phyloP scores from a whole-genome alignment of 1,140 invertebrate genomes.

The Ptiloglossa arizonensis region DNA sequence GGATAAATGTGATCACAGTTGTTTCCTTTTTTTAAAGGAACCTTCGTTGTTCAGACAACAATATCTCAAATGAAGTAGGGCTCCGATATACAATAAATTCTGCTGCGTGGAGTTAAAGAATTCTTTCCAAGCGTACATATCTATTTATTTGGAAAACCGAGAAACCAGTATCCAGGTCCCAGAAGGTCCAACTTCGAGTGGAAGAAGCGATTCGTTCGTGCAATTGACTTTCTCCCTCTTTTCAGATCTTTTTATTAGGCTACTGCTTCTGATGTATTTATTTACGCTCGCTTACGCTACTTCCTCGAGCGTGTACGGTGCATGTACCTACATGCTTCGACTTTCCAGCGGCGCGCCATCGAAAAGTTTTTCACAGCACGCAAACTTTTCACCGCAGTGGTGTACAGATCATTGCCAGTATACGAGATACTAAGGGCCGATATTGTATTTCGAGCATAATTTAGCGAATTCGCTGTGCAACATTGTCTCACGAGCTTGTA shows the following conservation, averaged over 20 bases:
- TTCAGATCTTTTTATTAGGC: slow-evolving; percentile 46
- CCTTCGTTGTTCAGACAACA: neutral
- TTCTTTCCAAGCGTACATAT: neutral
- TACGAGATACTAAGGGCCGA: no score
- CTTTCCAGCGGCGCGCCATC: slow-evolving; percentile 7
- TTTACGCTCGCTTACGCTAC: slow-evolving; percentile 44
- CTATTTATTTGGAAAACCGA: neutral
- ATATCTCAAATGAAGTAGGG: neutral
- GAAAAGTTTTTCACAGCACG: slow-evolving; percentile 22
- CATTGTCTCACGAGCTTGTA: no score
- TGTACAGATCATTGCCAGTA: no score
- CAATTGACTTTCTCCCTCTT: neutral
- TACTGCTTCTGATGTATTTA: slow-evolving; percentile 48
- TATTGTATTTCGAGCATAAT: neutral
- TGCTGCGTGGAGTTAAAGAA: slow-evolving; percentile 11
- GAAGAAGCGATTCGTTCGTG: slow-evolving; percentile 44
- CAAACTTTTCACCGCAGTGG: neutral
- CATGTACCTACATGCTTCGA: neutral
- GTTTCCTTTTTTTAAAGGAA: neutral
- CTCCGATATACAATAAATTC: neutral
- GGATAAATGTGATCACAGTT: no score
- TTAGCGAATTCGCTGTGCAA: no score
- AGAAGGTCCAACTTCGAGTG: neutral
- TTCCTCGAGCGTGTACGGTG: slow-evolving; percentile 4
- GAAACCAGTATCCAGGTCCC: neutral